Evolutionary conservation across 64 coral and sea anemone genomes (phyloP).

Genomic region (Pocillopora verrucosa): DNA sequence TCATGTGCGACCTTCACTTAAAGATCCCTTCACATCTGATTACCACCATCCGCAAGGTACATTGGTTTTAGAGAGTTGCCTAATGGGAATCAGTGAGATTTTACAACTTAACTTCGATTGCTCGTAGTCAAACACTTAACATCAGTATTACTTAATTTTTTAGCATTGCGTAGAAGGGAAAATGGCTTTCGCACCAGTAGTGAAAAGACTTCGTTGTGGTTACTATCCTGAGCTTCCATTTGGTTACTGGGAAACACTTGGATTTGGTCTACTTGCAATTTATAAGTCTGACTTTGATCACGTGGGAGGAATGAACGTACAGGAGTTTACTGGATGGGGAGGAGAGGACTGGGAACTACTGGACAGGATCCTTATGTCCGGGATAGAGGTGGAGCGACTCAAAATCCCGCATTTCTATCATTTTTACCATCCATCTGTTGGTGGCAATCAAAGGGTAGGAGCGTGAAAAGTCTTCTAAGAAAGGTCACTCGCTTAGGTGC

Average conservation of each 20-base stretch:
- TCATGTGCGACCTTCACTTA: slow-evolving; percentile 83
- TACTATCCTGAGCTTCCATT: slow-evolving; percentile 65
- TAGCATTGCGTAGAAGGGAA: slow-evolving; percentile 91
- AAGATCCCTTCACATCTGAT: slow-evolving; percentile 75
- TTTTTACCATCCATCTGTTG: slow-evolving; percentile 70
- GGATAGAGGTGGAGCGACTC: slow-evolving; percentile 83
- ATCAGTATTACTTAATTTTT: neutral
- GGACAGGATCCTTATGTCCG: slow-evolving; percentile 79
- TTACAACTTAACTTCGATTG: neutral
- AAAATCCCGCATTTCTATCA: slow-evolving; percentile 91
- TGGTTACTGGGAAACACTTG: slow-evolving; percentile 91
- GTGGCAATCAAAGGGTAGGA: slow-evolving; percentile 20
- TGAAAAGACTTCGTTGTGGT: slow-evolving; percentile 80
- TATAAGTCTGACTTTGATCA: slow-evolving; percentile 94
- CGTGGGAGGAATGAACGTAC: slow-evolving; percentile 85
- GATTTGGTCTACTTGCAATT: slow-evolving; percentile 83
- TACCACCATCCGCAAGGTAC: slow-evolving; percentile 73
- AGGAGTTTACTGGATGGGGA: slow-evolving; percentile 79
- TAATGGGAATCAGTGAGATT: neutral
- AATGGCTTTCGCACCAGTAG: slow-evolving; percentile 95
- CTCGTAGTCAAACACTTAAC: neutral
- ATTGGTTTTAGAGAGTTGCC: neutral
- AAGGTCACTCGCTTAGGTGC: neutral
- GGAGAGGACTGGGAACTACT: slow-evolving; percentile 98
- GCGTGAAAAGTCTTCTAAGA: neutral